phyloP scores from a whole-genome alignment of 2,113 vertebrate species.

The Archilochus colubris region DNA sequence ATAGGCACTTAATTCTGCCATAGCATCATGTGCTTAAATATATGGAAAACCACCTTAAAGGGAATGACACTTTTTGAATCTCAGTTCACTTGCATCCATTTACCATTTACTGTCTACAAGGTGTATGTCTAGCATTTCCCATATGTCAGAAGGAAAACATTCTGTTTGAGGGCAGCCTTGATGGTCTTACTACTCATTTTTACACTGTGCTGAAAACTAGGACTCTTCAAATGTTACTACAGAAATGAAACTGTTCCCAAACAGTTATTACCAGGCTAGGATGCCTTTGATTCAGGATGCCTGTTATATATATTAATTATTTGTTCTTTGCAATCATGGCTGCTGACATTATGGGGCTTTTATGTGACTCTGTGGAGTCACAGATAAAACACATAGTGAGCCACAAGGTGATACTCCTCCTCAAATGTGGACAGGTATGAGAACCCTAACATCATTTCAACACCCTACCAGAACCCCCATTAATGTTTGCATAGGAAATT shows the following conservation, averaged over 20 bases:
- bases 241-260: not conserved
- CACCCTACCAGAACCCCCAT: not conserved
- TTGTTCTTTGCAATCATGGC: not conserved
- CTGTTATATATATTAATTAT: not conserved
- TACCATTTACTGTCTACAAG: not conserved
- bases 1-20: not conserved
- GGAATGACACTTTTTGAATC: not conserved
- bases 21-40: not conserved
- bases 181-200: not conserved
- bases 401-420: not conserved
- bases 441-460: not conserved
- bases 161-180: not conserved
- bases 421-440: not conserved
- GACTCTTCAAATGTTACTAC: not conserved
- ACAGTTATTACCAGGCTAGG: not conserved
- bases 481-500: not conserved
- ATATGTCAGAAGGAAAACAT: not conserved
- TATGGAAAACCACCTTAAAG: not conserved
- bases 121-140: not conserved
- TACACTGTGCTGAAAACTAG: not conserved
- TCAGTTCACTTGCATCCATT: not conserved
- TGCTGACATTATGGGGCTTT: not conserved
- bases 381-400: not conserved
- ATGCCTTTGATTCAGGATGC: not conserved
- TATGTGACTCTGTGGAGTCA: not conserved